Base-by-base conservation (phyloP, 37 sponge, comb jelly and placozoan species). In the Petrosia ficiformis region DNA sequence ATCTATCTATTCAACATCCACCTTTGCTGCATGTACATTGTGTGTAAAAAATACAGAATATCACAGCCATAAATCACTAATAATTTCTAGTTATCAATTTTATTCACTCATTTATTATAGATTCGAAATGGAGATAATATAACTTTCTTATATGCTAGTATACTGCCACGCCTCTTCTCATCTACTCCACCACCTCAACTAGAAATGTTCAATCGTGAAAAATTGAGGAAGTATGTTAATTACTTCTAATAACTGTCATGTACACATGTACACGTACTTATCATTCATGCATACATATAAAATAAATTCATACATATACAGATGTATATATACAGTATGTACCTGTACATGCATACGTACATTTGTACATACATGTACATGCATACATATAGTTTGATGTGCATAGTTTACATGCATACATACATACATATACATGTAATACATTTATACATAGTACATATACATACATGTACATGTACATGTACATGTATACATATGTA, bases 81-180 rank as follows among this genome's bases (percentile, higher is more conserved):
- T 48, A 19, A 48, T 48, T 48, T 48, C 54, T 48, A 19, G 54
- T 48, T 16, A 19, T 48, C 16, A 16, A 48, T 48, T 48, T 48
- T 48, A 16, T 61, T 29, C 63, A 26, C 22, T 39, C 44, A 24
- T 33, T 54, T 6, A 37, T 26, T 74, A 11, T 60, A 92, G 93
- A 57, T 88, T 5, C 67, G 71, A 37, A 80, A 66, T 68, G 93
- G 93, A n/a, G 93, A 92, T 42, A 84, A 92, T 48, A 81, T 88
- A 6, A 63, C 80, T 0, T 92, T 68, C 68, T 22, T 92, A 66
- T 92, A 37, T 80, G 84, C 85, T 29, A 88, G 82, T 76, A 68
- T 44, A 11, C 81, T 92, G 3, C 93, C 93, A 21, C 84, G 80
- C 35, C 70, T 92, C 31, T 77, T 88, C 57, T 37, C 68, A 39